Base-by-base conservation (phyloP, 2,888 invertebrate species). In the Amblyteles armatorius region DNA sequence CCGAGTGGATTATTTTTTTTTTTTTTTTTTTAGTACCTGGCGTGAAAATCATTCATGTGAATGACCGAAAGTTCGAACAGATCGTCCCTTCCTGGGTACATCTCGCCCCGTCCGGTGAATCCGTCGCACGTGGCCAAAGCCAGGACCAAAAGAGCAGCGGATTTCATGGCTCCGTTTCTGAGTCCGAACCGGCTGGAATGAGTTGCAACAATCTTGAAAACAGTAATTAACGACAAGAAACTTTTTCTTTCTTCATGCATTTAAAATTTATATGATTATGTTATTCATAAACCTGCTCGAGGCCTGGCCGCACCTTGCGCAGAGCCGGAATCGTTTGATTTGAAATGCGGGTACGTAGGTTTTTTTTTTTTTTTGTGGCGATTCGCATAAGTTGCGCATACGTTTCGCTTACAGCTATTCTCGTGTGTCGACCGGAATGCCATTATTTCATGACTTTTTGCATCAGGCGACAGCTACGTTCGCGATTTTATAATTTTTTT, bases 11-110 rank as follows among this genome's bases (percentile, higher is more conserved):
- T 60, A 22, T 22, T 16, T 13, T 44, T 29, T 48, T 44, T 16
- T 33, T 74, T 7, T 6, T 50, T 74, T 16, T 6, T 73, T 33
- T 57, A 33, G 88, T 92, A 95, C 95, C 95, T 95, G 1, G 95
- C 95, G 85, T 95, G 95, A 87, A 95, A 95, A 86, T 95, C 95
- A 91, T 95, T 95, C 87, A 94, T 94, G 91, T 95, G 95, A 86
- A 95, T 93, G 72, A 96, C 94, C 87, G 96, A 95, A 83, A 96
- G 90, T 85, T 94, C 94, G 86, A 95, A 95, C 44, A 95, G 88
- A 88, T 95, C 94, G n/a, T 87, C 73, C 68, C 89, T 89, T 16
- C 90, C 91, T 0, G 90, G 90, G 81, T 92, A 88, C 57, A 87
- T 57, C 5, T 89, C 72, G 79, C 89, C 90, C 19, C 87, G 88